These are phyloP conservation scores for Procavia capensis DNA, from an alignment of 2,113 vertebrate genomes.

Conservation along the genomic window DNA sequence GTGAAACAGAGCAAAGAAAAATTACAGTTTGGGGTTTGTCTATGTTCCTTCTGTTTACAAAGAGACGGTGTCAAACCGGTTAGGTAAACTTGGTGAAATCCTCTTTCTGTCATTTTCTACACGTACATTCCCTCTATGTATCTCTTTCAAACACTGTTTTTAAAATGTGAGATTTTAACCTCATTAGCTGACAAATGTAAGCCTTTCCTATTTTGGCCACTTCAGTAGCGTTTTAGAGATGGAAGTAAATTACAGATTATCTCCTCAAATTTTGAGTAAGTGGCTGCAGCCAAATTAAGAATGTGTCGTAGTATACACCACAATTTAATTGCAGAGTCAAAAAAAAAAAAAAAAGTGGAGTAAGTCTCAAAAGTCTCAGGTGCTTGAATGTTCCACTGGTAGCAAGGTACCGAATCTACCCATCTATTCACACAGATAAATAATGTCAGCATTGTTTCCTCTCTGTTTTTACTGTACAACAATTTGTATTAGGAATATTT, in stretches of 20 bases:
- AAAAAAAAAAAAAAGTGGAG: no score
- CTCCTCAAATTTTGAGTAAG: background rate
- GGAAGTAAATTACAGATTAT: background rate
- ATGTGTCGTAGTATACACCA: background rate
- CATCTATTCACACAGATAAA: background rate
- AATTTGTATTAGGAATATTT: background rate
- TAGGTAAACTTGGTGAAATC: background rate
- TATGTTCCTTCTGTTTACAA: background rate
- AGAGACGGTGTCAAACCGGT: background rate
- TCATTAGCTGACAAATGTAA: no score
- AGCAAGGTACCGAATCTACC: background rate
- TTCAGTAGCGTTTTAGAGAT: background rate
- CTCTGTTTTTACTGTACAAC: background rate
- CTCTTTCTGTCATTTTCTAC: background rate
- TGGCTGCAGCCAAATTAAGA: background rate
- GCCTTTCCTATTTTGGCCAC: no score
- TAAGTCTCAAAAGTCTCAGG: background rate
- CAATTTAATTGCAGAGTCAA: background rate
- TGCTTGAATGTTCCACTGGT: background rate
- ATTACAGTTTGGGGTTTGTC: background rate
- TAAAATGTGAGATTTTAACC: no score
- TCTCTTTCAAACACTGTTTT: background rate
- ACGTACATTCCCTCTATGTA: background rate
- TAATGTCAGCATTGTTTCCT: background rate
- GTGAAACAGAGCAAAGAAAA: background rate